Evolutionary conservation across 2,888 invertebrate species (phyloP).

Genomic region (Trilocha varians): DNA sequence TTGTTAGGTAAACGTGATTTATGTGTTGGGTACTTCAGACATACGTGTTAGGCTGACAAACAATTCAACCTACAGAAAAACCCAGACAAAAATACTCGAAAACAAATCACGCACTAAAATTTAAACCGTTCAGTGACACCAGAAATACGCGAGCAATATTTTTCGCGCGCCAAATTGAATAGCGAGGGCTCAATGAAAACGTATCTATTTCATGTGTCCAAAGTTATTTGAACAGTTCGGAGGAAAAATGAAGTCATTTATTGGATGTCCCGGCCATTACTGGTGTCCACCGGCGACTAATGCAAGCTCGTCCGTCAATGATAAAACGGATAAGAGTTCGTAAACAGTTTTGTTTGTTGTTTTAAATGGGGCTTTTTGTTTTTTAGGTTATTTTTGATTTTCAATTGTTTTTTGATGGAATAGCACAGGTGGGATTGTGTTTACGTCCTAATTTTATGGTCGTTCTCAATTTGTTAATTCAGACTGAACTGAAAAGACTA

Average conservation of each 20-base stretch:
- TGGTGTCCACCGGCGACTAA: conserved; percentile 10
- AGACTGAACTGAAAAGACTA: no score
- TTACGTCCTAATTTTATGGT: no score
- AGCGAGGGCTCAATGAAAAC: not conserved
- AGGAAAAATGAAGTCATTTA: conserved; percentile 19
- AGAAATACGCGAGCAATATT: not conserved
- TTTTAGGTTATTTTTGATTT: not conserved
- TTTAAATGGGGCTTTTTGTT: not conserved
- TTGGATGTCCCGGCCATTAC: conserved; percentile 13
- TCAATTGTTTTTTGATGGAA: no score
- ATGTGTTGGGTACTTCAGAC: no score
- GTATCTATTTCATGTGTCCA: conserved; percentile 4
- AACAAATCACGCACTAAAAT: no score
- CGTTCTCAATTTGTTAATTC: no score
- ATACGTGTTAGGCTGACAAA: no score
- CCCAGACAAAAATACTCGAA: no score
- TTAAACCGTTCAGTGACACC: no score
- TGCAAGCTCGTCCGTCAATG: conserved; percentile 3
- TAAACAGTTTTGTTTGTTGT: not conserved
- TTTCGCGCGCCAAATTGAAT: not conserved
- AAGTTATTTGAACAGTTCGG: conserved; percentile 12
- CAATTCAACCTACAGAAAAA: no score
- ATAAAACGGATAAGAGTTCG: not conserved
- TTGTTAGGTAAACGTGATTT: no score
- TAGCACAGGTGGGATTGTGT: no score